Percentiles rank a stretch among this genome's conserved stretches.
Evolutionary conservation across 2,888 invertebrate species (phyloP).

Genomic region (Caenorhabditis uteleia): DNA sequence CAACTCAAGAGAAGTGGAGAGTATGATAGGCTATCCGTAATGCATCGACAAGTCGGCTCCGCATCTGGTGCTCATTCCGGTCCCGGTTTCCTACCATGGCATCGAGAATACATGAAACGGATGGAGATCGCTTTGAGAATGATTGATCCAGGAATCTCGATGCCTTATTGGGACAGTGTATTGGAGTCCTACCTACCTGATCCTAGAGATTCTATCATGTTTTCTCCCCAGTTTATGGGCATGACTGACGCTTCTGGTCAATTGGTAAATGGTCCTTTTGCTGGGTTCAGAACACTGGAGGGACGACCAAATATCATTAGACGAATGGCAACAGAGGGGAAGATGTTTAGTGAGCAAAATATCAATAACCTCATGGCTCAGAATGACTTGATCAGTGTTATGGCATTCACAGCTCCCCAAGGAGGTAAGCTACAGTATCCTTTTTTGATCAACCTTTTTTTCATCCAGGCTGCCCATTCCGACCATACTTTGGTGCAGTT

Average conservation of each 20-base stretch:
- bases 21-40: slow-evolving; percentile 61
- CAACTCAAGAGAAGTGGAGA: slow-evolving; percentile 64
- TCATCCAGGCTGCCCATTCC: slow-evolving; percentile 62
- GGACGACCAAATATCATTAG: slow-evolving; percentile 58
- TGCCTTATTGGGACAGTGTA: slow-evolving; percentile 71
- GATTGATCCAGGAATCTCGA: slow-evolving; percentile 68
- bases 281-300: slow-evolving; percentile 61
- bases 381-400: slow-evolving; percentile 62
- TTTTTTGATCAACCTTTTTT: not conserved
- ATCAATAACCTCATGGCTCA: slow-evolving; percentile 61
- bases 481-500: slow-evolving; percentile 65
- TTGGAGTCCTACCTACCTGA: slow-evolving; percentile 62
- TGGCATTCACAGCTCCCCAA: slow-evolving; percentile 66
- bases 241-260: slow-evolving; percentile 54
- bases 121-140: slow-evolving; percentile 65
- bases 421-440: slow-evolving; percentile 10
- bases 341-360: slow-evolving; percentile 61
- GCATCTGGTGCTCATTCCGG: slow-evolving; percentile 67
- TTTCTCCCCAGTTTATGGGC: slow-evolving; percentile 56
- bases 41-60: slow-evolving; percentile 63
- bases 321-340: slow-evolving; percentile 54
- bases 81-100: slow-evolving; percentile 68
- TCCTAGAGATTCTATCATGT: slow-evolving; percentile 64
- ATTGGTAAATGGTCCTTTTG: slow-evolving; percentile 58
- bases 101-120: slow-evolving; percentile 66